Conservation (phyloP, 1,140 invertebrate species). For the Drosophila serrata region DNA sequence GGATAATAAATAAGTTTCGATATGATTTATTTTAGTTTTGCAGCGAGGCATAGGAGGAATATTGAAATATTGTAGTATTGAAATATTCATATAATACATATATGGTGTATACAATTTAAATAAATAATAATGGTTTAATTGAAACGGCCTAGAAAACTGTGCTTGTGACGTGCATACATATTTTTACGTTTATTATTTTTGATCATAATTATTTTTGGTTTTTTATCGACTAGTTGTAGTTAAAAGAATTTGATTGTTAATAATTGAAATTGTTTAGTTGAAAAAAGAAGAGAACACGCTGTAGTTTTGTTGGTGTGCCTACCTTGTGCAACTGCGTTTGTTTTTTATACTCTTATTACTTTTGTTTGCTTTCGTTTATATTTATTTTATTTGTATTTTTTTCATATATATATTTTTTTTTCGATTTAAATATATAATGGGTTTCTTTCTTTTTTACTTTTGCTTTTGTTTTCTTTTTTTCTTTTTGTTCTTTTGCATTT, state of each 20-base stretch:
- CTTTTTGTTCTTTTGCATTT: conserved; percentile 59
- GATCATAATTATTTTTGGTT: conserved; percentile 21
- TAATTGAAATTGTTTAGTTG: conserved; percentile 79
- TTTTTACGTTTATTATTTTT: conserved; percentile 62
- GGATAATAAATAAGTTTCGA: conserved; percentile 53
- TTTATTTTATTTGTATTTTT: conserved; percentile 47
- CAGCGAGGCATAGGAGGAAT: conserved; percentile 52
- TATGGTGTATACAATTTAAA: conserved; percentile 63
- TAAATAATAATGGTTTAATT: conserved; percentile 75
- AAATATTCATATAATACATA: conserved; percentile 74
- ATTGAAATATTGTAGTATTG: conserved; percentile 42
- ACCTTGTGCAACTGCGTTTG: conserved; percentile 85
- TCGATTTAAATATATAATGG: conserved; percentile 73
- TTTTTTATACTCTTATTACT: conserved; percentile 79
- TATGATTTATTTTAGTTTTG: conserved; percentile 46
- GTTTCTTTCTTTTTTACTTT: conserved; percentile 55
- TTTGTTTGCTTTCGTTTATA: conserved; percentile 60
- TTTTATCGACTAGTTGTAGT: conserved; percentile 38
- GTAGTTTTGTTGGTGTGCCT: conserved; percentile 84
- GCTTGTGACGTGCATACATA: conserved; percentile 80
- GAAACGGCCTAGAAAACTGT: conserved; percentile 80
- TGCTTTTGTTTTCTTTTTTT: conserved; percentile 18
- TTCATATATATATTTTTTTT: conserved; percentile 56
- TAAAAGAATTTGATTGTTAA: conserved; percentile 55
- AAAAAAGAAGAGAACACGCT: conserved; percentile 70